These are phyloP conservation scores for Conopomorpha cramerella DNA, from an alignment of 1,140 invertebrate species.

Conservation along the genomic window DNA sequence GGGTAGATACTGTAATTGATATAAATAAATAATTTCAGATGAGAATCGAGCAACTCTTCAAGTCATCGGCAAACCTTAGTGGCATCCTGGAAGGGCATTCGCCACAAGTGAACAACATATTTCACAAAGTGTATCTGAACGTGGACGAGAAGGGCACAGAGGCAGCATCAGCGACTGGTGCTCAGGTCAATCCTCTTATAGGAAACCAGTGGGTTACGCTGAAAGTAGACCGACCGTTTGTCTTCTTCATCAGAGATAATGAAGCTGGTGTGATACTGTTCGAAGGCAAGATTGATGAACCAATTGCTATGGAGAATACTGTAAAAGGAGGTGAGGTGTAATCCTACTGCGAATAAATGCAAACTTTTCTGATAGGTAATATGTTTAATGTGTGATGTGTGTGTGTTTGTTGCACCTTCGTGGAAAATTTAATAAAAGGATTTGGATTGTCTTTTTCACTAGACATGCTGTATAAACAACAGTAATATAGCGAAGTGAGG, in stretches of 20 bases:
- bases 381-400: too few species aligned
- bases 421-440: too few species aligned
- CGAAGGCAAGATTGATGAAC: constrained; percentile 66
- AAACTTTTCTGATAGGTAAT: too few species aligned
- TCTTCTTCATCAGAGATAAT: constrained; percentile 72
- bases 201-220: constrained; percentile 28
- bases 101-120: constrained; percentile 62
- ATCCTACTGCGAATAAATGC: too few species aligned
- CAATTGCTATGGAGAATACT: constrained; percentile 23
- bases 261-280: constrained; percentile 66
- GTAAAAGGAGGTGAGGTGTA: too few species aligned
- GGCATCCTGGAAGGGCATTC: constrained; percentile 56
- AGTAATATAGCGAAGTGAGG: too few species aligned
- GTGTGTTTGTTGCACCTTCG: too few species aligned
- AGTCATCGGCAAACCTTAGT: constrained; percentile 63
- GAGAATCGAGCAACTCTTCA: constrained; percentile 67
- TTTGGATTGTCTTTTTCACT: too few species aligned
- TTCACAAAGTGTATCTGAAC: constrained; percentile 73
- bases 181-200: constrained; percentile 65
- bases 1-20: too few species aligned
- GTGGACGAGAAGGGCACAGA: constrained; percentile 74
- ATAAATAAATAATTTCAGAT: too few species aligned
- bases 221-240: constrained; percentile 69
- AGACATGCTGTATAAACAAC: too few species aligned
- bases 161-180: constrained; percentile 70